Percentiles rank a stretch among this genome's conserved stretches.
These are phyloP conservation scores for Crossoptilon crossoptilon DNA, from an alignment of 2,797 vertebrate species.

Conservation along the genomic window DNA sequence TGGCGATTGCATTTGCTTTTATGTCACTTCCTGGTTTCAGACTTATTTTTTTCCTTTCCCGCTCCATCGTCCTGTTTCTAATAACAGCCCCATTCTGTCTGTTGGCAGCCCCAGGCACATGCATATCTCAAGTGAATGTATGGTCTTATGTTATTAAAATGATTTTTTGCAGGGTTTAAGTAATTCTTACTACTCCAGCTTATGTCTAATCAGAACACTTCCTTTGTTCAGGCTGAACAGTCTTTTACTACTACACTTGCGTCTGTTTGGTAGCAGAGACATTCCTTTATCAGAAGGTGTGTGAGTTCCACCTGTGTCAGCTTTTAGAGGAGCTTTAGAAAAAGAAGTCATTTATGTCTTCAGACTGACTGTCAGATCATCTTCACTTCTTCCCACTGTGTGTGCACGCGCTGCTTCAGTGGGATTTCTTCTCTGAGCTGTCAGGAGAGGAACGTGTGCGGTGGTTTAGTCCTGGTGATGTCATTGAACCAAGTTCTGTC, in stretches of 20 bases:
- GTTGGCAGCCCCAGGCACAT: neutral
- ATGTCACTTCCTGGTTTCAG: neutral
- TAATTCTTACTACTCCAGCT: neutral
- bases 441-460: neutral
- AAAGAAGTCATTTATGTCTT: neutral
- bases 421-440: slow-evolving; percentile 11
- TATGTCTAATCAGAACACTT: neutral
- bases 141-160: neutral
- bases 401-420: rapidly evolving
- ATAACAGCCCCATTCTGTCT: neutral
- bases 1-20: neutral
- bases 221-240: neutral
- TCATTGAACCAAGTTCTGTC: neutral
- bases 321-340: neutral
- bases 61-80: neutral
- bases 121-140: neutral
- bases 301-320: neutral
- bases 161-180: neutral
- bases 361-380: neutral
- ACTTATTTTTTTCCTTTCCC: neutral
- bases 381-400: neutral
- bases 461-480: neutral
- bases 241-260: neutral
- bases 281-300: neutral
- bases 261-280: neutral